Conservation (phyloP, 2,797 vertebrate genomes). For the Decapterus maruadsi region DNA sequence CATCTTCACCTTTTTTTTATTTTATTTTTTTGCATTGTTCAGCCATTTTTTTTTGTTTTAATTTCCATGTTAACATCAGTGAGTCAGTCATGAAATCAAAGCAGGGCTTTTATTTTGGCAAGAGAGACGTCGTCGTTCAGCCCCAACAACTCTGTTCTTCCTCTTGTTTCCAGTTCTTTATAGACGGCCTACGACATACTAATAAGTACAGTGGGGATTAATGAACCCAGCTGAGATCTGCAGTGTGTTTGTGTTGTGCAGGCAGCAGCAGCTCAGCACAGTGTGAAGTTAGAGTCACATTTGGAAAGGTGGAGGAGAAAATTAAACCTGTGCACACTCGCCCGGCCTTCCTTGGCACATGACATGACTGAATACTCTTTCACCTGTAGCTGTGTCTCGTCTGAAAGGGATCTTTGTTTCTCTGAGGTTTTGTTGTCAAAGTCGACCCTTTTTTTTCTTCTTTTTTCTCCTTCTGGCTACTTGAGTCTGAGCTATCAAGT, state of each 20-base stretch:
- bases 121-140: no score
- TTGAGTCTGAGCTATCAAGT: not conserved
- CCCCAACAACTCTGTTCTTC: not conserved
- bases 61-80: not conserved
- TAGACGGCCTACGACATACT: not conserved
- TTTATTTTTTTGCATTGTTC: not conserved
- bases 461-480: not conserved
- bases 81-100: not conserved
- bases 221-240: not conserved
- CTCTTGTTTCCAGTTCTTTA: not conserved
- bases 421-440: not conserved
- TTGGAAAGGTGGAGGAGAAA: not conserved
- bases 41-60: not conserved
- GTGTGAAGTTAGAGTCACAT: not conserved
- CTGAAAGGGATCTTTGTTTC: not conserved
- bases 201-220: not conserved
- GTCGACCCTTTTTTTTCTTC: not conserved
- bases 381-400: not conserved
- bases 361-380: not conserved
- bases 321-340: not conserved
- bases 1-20: no score
- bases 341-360: not conserved
- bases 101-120: not conserved
- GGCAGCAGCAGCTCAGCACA: no score
- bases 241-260: not conserved